Percentiles rank a stretch among this genome's conserved stretches.
phyloP scores from a whole-genome alignment of 2,797 vertebrate genomes.

The Brachyrhaphis roseni region DNA sequence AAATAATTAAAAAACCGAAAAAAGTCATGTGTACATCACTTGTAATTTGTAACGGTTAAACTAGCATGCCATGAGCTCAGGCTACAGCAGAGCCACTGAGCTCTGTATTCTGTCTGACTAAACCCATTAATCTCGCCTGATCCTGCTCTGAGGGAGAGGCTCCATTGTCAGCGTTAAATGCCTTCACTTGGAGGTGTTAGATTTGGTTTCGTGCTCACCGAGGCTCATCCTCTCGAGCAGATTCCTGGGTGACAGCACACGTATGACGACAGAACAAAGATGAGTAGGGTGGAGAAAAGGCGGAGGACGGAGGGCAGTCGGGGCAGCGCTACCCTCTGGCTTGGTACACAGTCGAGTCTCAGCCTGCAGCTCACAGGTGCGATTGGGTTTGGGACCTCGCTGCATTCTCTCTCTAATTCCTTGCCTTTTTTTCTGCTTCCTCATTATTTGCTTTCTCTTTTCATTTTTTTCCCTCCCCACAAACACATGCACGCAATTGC shows the following conservation, averaged over 20 bases:
- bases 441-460: slow-evolving; percentile 21
- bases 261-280: slow-evolving; percentile 78
- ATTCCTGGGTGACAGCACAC: slow-evolving; percentile 82
- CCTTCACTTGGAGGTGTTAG: slow-evolving; percentile 75
- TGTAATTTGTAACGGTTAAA: slow-evolving; percentile 77
- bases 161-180: slow-evolving; percentile 76
- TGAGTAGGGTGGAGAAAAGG: slow-evolving; percentile 57
- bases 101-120: slow-evolving; percentile 54
- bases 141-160: slow-evolving; percentile 70
- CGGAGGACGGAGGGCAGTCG: slow-evolving; percentile 51
- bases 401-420: slow-evolving; percentile 41
- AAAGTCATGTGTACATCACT: slow-evolving; percentile 61
- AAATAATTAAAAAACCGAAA: slow-evolving; percentile 47
- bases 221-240: slow-evolving; percentile 78
- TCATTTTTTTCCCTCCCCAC: slow-evolving; percentile 4
- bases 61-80: slow-evolving; percentile 68
- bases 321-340: slow-evolving; percentile 77
- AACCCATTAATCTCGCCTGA: slow-evolving; percentile 65
- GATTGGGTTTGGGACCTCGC: slow-evolving; percentile 64
- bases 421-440: slow-evolving; percentile 14
- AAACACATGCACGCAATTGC: slow-evolving; percentile 42
- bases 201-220: slow-evolving; percentile 79
- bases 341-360: slow-evolving; percentile 78
- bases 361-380: slow-evolving; percentile 84
- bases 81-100: slow-evolving; percentile 49